phyloP scores from a whole-genome alignment of 2,113 vertebrate species.

The Misgurnus anguillicaudatus region DNA sequence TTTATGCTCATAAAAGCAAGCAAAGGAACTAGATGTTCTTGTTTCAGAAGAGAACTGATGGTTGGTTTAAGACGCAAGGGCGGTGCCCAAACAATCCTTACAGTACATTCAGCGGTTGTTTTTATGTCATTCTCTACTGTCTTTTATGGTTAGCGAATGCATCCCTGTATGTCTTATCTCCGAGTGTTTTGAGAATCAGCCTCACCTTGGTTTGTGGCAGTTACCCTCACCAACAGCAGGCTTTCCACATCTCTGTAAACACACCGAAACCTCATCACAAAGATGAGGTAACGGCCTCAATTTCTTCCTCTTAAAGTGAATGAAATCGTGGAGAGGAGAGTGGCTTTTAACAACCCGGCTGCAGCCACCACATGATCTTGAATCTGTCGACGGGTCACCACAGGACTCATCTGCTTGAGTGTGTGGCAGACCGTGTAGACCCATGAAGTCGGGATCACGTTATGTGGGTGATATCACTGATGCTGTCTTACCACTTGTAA shows the following conservation, averaged over 20 bases:
- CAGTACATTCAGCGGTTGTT: slow-evolving; percentile 25
- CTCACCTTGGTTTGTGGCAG: slow-evolving; percentile 40
- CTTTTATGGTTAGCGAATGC: slow-evolving; percentile 37
- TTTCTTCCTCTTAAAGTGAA: slow-evolving; percentile 19
- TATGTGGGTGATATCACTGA: slow-evolving; percentile 43
- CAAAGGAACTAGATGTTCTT: too few species aligned
- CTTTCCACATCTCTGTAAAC: slow-evolving; percentile 36
- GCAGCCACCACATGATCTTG: slow-evolving; percentile 3
- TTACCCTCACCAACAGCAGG: slow-evolving; percentile 27
- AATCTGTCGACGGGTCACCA: slow-evolving; percentile 15
- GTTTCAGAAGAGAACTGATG: background rate
- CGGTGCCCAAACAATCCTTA: slow-evolving; percentile 1
- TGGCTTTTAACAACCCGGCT: slow-evolving; percentile 42
- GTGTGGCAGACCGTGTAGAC: slow-evolving; percentile 34
- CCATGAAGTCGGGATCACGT: slow-evolving; percentile 38
- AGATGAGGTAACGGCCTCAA: slow-evolving; percentile 12
- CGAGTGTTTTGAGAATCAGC: slow-evolving; percentile 25
- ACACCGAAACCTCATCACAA: slow-evolving; percentile 24
- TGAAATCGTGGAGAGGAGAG: slow-evolving; percentile 24
- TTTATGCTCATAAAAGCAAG: too few species aligned
- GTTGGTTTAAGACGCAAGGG: slow-evolving; percentile 20
- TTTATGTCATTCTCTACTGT: background rate
- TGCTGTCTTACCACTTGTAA: slow-evolving; percentile 20
- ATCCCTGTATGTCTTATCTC: slow-evolving; percentile 30
- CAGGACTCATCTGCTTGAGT: slow-evolving; percentile 10